Evolutionary conservation across 2,797 vertebrate species (phyloP), one percentile per base, ranked within the genome.

Genomic region (Percopsis omiscomaycus): DNA sequence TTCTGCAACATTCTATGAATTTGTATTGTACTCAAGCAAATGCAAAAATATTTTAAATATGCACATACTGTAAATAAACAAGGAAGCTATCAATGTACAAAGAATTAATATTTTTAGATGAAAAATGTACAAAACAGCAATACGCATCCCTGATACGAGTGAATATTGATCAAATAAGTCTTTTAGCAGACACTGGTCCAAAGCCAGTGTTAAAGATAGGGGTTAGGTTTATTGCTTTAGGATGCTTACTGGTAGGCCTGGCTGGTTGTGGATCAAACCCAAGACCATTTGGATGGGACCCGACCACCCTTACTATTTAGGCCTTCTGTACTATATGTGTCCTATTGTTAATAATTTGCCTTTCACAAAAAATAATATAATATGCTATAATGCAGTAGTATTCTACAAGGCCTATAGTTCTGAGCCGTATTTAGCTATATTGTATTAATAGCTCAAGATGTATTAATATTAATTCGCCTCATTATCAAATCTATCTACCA

Each of bases 391-490:
- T 37, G 32, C 3, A 37, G 8, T 37, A 81, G 85, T 86, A 81
- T 73, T 81, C 83, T 84, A 68, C 68, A 83, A 77, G 22, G 22
- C 22, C 69, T 76, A 81, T 77, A 66, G 78, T 84, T 77, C 78
- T 80, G 68, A 81, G 84, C 74, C 22, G 22, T 22, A 22, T 22
- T 22, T 22, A 22, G 22, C 22, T 22, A 22, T 22, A 22, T n/a
- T n/a, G n/a, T n/a, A n/a, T 22, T 22, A 22, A 22, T 22, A 82
- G 80, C 81, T 69, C 71, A 82, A 84, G 11, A 83, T 86, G 74
- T 86, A 88, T 75, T 86, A 88, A 88, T 83, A 88, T 89, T 89
- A 80, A 89, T 88, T 79, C 37, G 59, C 78, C 81, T 89, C 83
- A 85, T 85, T 86, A 88, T 86, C 81, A 86, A 84, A 87, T 83